phyloP scores from a whole-genome alignment of 2,113 vertebrate genomes.

The Pao palembangensis region DNA sequence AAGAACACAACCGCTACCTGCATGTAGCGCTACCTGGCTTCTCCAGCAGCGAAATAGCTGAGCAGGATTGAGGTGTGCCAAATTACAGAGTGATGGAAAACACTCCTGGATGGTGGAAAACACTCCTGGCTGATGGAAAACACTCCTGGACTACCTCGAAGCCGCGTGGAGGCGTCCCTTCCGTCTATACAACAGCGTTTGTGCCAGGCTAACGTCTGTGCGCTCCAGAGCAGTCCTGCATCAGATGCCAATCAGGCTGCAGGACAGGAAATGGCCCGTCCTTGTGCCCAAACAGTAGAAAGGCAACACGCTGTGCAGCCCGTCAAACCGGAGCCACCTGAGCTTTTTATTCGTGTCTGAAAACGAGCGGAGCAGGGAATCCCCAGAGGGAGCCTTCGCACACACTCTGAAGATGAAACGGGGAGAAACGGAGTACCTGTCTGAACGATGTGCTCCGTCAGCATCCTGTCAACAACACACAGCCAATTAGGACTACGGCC shows the following conservation, averaged over 20 bases:
- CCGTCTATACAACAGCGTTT: too few species aligned
- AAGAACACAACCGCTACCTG: too few species aligned
- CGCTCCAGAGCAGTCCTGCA: too few species aligned
- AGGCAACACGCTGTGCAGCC: constrained; percentile 31
- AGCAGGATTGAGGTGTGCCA: too few species aligned
- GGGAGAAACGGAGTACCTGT: constrained; percentile 49
- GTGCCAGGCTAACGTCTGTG: too few species aligned
- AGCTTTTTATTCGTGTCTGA: constrained; percentile 13
- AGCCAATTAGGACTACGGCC: constrained; percentile 66
- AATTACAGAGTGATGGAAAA: too few species aligned
- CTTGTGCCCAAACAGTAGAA: constrained; percentile 25
- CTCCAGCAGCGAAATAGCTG: too few species aligned
- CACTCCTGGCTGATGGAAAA: too few species aligned
- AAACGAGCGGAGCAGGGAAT: constrained; percentile 39
- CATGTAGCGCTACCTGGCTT: too few species aligned
- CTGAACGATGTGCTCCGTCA: constrained; percentile 54
- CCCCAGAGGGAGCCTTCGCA: constrained; percentile 41
- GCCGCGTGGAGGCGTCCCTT: too few species aligned
- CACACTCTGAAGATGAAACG: constrained; percentile 38
- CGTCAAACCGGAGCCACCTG: constrained; percentile 37
- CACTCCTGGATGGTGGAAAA: too few species aligned
- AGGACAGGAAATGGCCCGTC: background rate
- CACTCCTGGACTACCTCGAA: too few species aligned
- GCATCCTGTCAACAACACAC: constrained; percentile 55
- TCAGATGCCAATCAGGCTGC: constrained; percentile 23